Evolutionary conservation across 2,888 invertebrate genomes (phyloP).

Genomic region (Polia nebulosa): DNA sequence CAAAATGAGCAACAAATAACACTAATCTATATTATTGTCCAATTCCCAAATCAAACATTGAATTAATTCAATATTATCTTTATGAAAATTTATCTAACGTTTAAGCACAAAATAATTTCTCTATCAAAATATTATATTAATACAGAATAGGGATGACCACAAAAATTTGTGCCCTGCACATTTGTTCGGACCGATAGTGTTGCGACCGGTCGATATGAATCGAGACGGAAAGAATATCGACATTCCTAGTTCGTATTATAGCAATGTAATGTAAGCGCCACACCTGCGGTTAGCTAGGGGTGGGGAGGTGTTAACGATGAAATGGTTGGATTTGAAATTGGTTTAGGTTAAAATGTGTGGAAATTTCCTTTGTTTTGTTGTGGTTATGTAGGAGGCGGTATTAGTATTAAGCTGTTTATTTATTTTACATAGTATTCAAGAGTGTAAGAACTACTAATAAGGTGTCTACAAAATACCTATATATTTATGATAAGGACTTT

Average conservation of each 20-base stretch:
- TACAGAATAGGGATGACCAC: slow-evolving; percentile 55
- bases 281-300: slow-evolving; percentile 78
- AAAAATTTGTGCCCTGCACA: slow-evolving; percentile 61
- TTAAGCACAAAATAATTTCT: slow-evolving; percentile 18
- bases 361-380: background rate
- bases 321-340: slow-evolving; percentile 22
- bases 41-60: slow-evolving; percentile 35
- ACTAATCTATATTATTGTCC: slow-evolving; percentile 31
- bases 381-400: background rate
- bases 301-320: slow-evolving; percentile 51
- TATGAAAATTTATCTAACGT: slow-evolving; percentile 22
- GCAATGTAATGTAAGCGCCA: slow-evolving; percentile 78
- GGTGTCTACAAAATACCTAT: too few relatives aligned
- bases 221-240: slow-evolving; percentile 78
- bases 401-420: background rate
- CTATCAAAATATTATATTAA: slow-evolving; percentile 31
- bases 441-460: background rate
- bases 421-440: background rate
- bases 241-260: slow-evolving; percentile 73
- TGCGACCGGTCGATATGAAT: slow-evolving; percentile 76
- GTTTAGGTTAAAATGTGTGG: background rate
- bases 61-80: slow-evolving; percentile 42
- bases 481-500: too few relatives aligned
- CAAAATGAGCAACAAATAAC: slow-evolving; percentile 40
- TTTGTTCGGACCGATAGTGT: slow-evolving; percentile 73